Evolutionary conservation across 2,797 vertebrate species (phyloP).

Genomic region (Sylvia borin): DNA sequence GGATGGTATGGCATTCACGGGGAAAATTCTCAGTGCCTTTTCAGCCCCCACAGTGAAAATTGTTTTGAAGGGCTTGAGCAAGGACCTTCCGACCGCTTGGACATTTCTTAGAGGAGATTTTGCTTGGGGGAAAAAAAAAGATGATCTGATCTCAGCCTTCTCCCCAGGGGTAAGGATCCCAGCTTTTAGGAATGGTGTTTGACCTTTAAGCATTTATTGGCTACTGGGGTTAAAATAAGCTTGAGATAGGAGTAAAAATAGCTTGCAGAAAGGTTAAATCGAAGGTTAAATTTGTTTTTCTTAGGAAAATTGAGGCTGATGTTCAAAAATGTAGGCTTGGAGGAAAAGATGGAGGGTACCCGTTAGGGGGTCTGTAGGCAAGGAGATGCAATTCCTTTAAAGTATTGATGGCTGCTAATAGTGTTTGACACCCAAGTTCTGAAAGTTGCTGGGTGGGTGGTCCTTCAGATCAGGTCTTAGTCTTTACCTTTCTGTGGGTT

Average conservation of each 20-base stretch:
- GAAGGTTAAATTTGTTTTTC: conserved; percentile 65
- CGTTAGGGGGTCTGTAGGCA: neutral
- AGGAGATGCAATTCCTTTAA: neutral
- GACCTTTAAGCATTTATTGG: conserved; percentile 68
- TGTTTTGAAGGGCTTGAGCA: neutral
- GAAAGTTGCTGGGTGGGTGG: conserved; percentile 23
- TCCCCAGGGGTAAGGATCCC: neutral
- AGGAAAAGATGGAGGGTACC: neutral
- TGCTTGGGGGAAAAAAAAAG: neutral
- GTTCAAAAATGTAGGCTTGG: conserved; percentile 5
- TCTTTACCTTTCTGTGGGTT: neutral
- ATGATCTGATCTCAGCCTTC: neutral
- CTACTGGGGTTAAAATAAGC: conserved; percentile 63
- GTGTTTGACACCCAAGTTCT: neutral
- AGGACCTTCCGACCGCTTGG: neutral
- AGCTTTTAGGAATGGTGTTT: conserved; percentile 37
- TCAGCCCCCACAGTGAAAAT: neutral
- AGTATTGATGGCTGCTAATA: conserved; percentile 42
- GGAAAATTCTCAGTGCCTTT: neutral
- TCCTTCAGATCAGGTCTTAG: neutral
- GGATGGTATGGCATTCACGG: neutral
- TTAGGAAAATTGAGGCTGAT: conserved; percentile 41
- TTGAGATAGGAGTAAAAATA: conserved; percentile 56
- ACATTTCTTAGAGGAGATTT: neutral
- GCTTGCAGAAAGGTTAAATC: conserved; percentile 61